Base-by-base conservation (phyloP, 2,113 vertebrate species). In the Heterotis niloticus region DNA sequence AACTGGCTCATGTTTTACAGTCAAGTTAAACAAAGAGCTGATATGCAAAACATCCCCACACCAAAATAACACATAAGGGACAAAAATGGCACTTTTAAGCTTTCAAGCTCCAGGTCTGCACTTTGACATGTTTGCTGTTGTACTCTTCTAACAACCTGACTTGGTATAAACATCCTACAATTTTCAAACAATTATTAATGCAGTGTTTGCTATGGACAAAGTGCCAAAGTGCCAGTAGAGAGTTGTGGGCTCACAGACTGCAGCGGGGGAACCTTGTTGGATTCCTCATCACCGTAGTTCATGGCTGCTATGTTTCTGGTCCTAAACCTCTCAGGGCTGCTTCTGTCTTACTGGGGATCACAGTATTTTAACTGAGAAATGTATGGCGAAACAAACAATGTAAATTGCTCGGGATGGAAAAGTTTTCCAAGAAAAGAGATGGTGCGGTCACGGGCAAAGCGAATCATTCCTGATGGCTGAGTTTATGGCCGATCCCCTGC, bases 121-220 rank as follows among this genome's bases (percentile, higher is more conserved):
- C 56, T 74, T 74, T 74, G n/a, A 74, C 51, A 23, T 56, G 71
- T n/a, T 57, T 74, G 26, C 18, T 52, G 20, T 62, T 62, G 16
- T 59, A 24, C 57, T 12, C 9, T 17, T 10, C n/a, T 16, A 12
- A 44, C 70, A 10, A 12, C 72, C n/a, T 5, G 12, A 16, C 24
- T 69, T 24, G 44, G 18, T 44, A 26, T 29, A 85, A 60, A 28
- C 73, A 60, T 60, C 13, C 20, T 26, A 54, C 10, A 60, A 60
- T 54, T 62, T 62, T 60, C 73, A 62, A 44, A 75, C 82, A 64
- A 44, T 81, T 64, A 56, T 76, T 81, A 82, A 83, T 74, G 74
- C 79, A 44, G 71, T 56, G 84, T 85, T 85, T 79, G 34, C 7
- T 7, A 44, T 66, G 84, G 82, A 80, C 78, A n/a, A n/a, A n/a